Evolutionary conservation across 1,140 invertebrate genomes (phyloP).

Genomic region (Semibalanus balanoides): DNA sequence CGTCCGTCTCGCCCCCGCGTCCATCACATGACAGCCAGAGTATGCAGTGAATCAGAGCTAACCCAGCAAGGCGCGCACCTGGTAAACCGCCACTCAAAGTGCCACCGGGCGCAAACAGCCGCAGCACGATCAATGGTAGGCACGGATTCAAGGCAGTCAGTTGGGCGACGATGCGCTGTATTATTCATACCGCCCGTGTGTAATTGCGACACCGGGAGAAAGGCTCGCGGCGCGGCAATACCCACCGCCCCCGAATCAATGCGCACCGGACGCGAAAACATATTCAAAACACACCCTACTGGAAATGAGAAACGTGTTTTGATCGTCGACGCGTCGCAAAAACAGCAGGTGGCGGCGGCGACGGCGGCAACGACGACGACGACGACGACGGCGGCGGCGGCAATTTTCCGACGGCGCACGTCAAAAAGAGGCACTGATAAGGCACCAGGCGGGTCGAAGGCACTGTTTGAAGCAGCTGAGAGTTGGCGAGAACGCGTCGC

Average conservation of each 20-base stretch:
- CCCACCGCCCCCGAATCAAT: neutral
- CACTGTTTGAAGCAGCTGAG: neutral
- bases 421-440: neutral
- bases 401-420: too few species aligned
- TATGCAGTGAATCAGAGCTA: too few species aligned
- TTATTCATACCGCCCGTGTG: neutral
- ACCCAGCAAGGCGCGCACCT: too few species aligned
- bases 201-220: neutral
- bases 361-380: too few species aligned
- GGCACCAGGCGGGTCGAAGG: neutral
- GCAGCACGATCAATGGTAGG: neutral
- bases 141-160: neutral
- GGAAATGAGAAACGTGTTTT: neutral
- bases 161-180: neutral
- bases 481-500: too few species aligned
- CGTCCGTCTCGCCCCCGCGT: too few species aligned
- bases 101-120: neutral
- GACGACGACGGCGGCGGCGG: too few species aligned
- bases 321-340: neutral
- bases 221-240: neutral
- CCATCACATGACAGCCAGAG: too few species aligned
- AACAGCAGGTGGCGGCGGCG: neutral
- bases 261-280: neutral
- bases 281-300: neutral
- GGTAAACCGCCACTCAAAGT: neutral